Evolutionary conservation across 2,888 invertebrate genomes (phyloP), one percentile per base, ranked within the genome.

Genomic region (Phaonia tiefii): DNA sequence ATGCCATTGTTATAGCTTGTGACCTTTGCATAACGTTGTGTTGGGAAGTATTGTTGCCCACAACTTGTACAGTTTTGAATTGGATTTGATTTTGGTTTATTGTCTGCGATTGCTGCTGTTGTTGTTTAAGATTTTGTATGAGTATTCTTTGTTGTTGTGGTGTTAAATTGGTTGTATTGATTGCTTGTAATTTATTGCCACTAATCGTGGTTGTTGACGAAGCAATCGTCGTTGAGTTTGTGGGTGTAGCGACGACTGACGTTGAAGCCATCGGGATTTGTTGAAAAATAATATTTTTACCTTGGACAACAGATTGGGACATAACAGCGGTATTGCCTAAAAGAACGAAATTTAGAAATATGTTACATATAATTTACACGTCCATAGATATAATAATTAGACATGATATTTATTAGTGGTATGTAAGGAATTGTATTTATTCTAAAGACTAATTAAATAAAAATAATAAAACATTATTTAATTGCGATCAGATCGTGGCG

Each of bases 81-180:
- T 87, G 87, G n/a, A 85, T 84, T 65, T 87, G 86, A 79, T 88
- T 84, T 71, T 82, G 82, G 31, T 84, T 80, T 44, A 80, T 67
- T 80, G 69, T 42, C 56, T 73, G 73, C 2, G 83, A 84, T 20
- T 86, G 86, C 49, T 87, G 82, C 11, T 84, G 83, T 25, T 85
- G 89, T 39, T 91, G 90, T 81, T 89, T 91, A 2, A 91, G 86
- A 74, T 87, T 89, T 78, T 90, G 90, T 58, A 91, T 82, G 4
- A 91, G 85, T 58, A 88, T 87, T 25, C 90, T 88, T 77, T 90
- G 90, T 58, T 90, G 90, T 54, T 89, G 89, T 22, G 89, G 88
- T 58, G 90, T 88, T 25, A 89, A 84, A 85, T 86, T 89, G 49
- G 86, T 86, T 37, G 90, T 86, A 77, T 85, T 89, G 2, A 89